phyloP scores from a whole-genome alignment of 2,797 vertebrate species.

The Anguilla megastoma region DNA sequence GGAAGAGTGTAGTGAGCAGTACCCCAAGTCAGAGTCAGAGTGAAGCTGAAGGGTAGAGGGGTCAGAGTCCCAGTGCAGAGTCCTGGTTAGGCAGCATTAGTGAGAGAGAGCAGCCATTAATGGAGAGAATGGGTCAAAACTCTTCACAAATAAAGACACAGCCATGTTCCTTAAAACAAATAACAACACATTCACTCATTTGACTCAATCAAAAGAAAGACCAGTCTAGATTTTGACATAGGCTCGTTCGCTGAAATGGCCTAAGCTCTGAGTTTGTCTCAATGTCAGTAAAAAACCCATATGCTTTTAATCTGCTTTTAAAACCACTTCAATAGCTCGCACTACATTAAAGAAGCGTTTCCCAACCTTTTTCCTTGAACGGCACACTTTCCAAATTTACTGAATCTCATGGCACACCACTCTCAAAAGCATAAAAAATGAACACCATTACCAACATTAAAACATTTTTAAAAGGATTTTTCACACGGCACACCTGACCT shows the following conservation, averaged over 20 bases:
- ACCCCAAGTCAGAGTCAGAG: slow-evolving; percentile 99
- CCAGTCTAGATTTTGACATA: background rate
- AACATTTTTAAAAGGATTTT: no score
- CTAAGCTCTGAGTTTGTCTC: background rate
- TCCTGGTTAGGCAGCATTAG: slow-evolving; percentile 93
- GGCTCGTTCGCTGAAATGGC: background rate
- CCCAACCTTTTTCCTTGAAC: no score
- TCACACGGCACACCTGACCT: no score
- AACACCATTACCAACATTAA: no score
- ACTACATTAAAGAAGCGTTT: background rate
- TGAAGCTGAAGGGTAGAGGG: slow-evolving; percentile 99
- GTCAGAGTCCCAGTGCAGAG: slow-evolving; percentile 99
- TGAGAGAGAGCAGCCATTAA: slow-evolving; percentile 71
- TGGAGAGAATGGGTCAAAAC: slow-evolving; percentile 53
- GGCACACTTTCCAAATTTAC: no score
- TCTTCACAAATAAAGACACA: background rate
- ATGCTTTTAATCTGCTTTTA: no score
- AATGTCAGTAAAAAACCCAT: background rate
- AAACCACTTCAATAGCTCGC: background rate
- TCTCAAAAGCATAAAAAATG: no score
- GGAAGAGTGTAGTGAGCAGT: slow-evolving; percentile 86
- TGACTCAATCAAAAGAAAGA: background rate
- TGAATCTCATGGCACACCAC: no score
- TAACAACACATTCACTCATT: background rate
- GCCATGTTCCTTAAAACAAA: background rate